phyloP scores from a whole-genome alignment of 2,113 vertebrate species.

The Hyaena hyaena region DNA sequence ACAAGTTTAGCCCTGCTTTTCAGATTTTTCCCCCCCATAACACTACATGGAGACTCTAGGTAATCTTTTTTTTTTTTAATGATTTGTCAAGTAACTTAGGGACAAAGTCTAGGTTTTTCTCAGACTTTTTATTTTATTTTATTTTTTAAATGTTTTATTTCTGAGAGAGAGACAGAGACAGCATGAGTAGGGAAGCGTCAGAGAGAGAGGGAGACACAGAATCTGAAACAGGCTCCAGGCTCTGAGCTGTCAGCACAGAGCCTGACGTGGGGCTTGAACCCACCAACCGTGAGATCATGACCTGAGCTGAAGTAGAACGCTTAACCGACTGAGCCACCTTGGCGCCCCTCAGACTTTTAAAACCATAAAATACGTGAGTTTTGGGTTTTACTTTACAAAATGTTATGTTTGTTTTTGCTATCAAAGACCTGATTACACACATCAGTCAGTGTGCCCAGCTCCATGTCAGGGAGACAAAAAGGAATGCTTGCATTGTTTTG shows the following conservation, averaged over 20 bases:
- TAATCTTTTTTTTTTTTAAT: neutral
- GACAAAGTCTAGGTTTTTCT: conserved; percentile 25
- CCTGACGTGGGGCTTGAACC: too few relatives aligned
- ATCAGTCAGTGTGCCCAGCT: neutral
- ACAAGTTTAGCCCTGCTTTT: neutral
- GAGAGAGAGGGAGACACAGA: too few relatives aligned
- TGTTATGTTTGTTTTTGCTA: neutral
- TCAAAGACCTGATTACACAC: neutral
- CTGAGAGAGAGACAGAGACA: too few relatives aligned
- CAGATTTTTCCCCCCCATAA: neutral
- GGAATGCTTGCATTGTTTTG: neutral
- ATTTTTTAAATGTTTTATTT: too few relatives aligned
- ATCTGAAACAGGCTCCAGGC: too few relatives aligned
- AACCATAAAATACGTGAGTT: neutral
- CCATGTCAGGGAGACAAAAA: neutral
- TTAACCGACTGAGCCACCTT: too few relatives aligned
- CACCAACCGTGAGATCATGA: too few relatives aligned
- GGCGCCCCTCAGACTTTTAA: neutral
- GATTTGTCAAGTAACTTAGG: neutral
- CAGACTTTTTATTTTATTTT: neutral
- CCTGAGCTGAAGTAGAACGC: too few relatives aligned
- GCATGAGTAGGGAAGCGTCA: too few relatives aligned
- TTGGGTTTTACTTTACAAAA: conserved; percentile 1
- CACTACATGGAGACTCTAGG: neutral
- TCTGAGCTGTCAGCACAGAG: too few relatives aligned